Base-by-base conservation (phyloP, 2,888 invertebrate genomes). In the Eudasyphora cyanicolor region DNA sequence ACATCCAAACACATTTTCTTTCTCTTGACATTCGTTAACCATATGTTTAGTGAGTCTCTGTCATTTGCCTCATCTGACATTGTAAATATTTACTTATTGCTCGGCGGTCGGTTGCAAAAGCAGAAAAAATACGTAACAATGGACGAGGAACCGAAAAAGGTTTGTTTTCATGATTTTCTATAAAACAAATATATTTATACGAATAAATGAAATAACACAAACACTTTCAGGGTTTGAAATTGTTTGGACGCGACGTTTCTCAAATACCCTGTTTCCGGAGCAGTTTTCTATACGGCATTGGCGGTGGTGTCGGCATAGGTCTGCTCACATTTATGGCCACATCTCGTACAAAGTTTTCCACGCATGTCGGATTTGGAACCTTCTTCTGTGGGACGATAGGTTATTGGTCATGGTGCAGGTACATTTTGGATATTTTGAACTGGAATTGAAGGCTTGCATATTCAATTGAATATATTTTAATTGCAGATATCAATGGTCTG, bases 221-320 rank as follows among this genome's bases (percentile, higher is more conserved):
- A 24, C 38, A 32, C 17, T 92, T 92, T 75, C 91, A 95, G 94
- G 92, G 93, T 38, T 86, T 95, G 6, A 89, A 93, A 12, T 86
- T 96, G 70, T 96, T 96, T 90, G 96, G 96, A 10, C 93, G 94
- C 86, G 95, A 96, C 91, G 90, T 96, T 24, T 92, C 95, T 0
- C 93, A 95, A 92, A 95, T 97, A 82, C 96, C 96, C 0, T 97
- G 97, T 91, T 97, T 96, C 90, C 93, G 96, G 84, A 95, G 94
- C 88, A 96, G 96, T 89, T 95, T 96, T 88, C 89, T 97, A 0
- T 95, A 95, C 91, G 96, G 97, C 10, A 94, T 96, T 73, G 91
- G 94, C 71, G 93, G 95, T 60, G 97, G 97, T 69, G 88, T 97
- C 27, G 94, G 93, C 3, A 90, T 93, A 82, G 97, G 96, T 12